Conservation (phyloP, 2,797 vertebrate species). For the Taenioides sp. region DNA sequence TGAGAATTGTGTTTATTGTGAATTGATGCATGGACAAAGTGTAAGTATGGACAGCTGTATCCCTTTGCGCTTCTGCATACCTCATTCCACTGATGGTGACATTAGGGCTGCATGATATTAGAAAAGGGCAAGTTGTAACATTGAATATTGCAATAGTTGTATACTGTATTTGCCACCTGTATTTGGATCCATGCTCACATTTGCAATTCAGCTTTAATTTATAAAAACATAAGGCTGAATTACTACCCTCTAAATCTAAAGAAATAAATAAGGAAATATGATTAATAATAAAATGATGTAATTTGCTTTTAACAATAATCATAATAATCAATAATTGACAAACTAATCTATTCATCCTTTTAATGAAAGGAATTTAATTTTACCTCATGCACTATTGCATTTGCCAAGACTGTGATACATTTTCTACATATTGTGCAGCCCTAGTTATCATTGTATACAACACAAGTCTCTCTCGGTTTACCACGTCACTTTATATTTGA, state of each 20-base stretch:
- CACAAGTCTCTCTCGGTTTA: conserved; percentile 64
- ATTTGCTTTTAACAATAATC: no score
- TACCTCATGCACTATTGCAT: background rate
- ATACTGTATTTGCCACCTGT: background rate
- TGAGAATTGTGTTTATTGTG: conserved; percentile 68
- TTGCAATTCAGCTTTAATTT: background rate
- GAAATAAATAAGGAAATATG: background rate
- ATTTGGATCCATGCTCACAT: background rate
- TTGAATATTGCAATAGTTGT: background rate
- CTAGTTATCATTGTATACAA: conserved; percentile 36
- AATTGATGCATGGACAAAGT: conserved; percentile 73
- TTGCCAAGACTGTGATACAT: background rate
- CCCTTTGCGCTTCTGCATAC: conserved; percentile 70
- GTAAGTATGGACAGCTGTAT: conserved; percentile 69
- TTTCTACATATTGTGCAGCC: background rate
- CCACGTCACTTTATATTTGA: conserved; percentile 70
- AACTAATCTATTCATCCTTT: background rate
- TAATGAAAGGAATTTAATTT: background rate
- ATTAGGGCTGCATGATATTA: background rate
- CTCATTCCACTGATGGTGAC: conserved; percentile 66
- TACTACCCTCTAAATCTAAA: background rate
- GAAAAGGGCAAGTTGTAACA: background rate
- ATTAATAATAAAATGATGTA: background rate
- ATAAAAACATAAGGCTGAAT: background rate
- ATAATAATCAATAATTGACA: no score